Evolutionary conservation across 1,140 invertebrate species (phyloP).

Genomic region (Whitmania pigra): DNA sequence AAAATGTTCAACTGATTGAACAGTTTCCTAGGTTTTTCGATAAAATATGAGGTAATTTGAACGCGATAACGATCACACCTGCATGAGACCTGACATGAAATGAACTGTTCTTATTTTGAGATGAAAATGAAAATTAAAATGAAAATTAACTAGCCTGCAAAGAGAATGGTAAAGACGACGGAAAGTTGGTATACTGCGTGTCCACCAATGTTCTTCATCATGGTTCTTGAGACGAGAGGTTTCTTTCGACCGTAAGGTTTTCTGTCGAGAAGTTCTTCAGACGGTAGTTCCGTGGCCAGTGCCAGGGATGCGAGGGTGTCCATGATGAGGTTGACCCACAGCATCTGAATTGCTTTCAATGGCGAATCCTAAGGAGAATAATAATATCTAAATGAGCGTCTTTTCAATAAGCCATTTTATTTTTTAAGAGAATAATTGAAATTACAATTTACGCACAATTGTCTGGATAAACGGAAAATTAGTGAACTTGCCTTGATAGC

Average conservation of each 20-base stretch:
- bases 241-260: slow-evolving; percentile 95
- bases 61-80: no score
- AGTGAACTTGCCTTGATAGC: slow-evolving; percentile 24
- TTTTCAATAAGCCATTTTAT: background rate
- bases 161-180: slow-evolving; percentile 64
- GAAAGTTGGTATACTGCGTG: slow-evolving; percentile 87
- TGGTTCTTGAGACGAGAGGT: slow-evolving; percentile 87
- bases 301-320: slow-evolving; percentile 92
- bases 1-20: no score
- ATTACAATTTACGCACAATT: background rate
- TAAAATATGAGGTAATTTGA: no score
- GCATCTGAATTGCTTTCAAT: slow-evolving; percentile 86
- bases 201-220: slow-evolving; percentile 98
- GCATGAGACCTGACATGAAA: no score
- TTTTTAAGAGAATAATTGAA: background rate
- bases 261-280: slow-evolving; percentile 72
- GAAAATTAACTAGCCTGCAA: slow-evolving; percentile 24
- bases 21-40: no score
- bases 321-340: slow-evolving; percentile 99
- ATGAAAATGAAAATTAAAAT: no score
- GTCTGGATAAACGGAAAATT: background rate
- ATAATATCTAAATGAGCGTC: background rate
- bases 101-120: no score
- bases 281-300: slow-evolving; percentile 88
- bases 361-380: slow-evolving; percentile 41